These are phyloP conservation scores for Gastrophryne carolinensis DNA, from an alignment of 2,797 vertebrate genomes.

Conservation along the genomic window DNA sequence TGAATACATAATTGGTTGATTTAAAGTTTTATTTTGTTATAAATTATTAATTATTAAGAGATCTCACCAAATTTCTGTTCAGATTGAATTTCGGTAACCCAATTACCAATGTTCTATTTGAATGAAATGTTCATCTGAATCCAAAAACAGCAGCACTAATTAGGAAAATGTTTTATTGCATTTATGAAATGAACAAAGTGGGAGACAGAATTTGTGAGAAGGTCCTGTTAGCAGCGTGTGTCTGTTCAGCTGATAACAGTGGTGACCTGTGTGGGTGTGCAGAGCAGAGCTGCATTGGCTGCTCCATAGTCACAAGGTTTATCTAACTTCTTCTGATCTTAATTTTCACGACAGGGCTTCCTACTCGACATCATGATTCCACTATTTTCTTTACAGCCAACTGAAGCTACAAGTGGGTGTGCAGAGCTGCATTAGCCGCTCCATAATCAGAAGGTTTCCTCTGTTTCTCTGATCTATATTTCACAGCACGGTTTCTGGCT, in stretches of 20 bases:
- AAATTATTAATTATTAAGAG: too few relatives aligned
- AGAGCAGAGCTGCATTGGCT: conserved; percentile 31
- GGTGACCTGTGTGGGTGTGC: conserved; percentile 48
- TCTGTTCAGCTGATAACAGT: conserved; percentile 24
- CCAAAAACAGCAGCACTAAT: too few relatives aligned
- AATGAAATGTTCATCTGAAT: too few relatives aligned
- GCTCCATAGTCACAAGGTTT: conserved; percentile 49
- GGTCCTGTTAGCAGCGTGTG: conserved; percentile 21
- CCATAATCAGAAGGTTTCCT: conserved; percentile 50
- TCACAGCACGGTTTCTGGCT: conserved; percentile 40
- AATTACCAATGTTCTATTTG: too few relatives aligned
- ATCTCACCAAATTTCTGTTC: too few relatives aligned
- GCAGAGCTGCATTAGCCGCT: conserved; percentile 28
- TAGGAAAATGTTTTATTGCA: too few relatives aligned
- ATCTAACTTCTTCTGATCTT: conserved; percentile 43
- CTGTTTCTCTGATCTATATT: conserved; percentile 40
- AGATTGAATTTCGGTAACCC: too few relatives aligned
- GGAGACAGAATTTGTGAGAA: conserved; percentile 15
- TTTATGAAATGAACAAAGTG: too few relatives aligned
- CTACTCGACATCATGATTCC: conserved; percentile 35
- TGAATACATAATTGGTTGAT: too few relatives aligned
- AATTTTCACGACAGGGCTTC: conserved; percentile 36
- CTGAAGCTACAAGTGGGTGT: too few relatives aligned
- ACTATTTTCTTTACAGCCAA: conserved; percentile 15
- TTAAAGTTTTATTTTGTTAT: too few relatives aligned